Evolutionary conservation across 2,888 invertebrate species (phyloP), one percentile per base, ranked within the genome.

Genomic region (Atethmia centrago): DNA sequence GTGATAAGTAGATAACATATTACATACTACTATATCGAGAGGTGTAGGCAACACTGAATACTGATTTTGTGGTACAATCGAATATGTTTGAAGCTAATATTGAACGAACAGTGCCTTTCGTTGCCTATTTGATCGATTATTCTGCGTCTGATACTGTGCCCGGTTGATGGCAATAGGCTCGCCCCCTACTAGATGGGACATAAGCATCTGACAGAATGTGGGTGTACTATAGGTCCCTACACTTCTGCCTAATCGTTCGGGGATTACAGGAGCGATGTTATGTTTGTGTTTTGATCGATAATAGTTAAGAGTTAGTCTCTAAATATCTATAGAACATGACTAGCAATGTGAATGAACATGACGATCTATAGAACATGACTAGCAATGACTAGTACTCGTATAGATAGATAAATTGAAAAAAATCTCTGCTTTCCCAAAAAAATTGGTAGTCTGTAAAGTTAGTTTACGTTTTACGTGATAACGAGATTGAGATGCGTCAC

Each of bases 1-100:
- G 10, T 81, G 88, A 88, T 87, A 88, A 83, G 61, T 31, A 49
- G 75, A 80, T 81, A 73, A 82, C 65, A 82, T 77, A 80, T 78
- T 65, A n/a, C n/a, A n/a, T n/a, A 72, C 66, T 40, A 63, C 71
- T 77, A 63, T 47, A 67, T 49, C 10, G n/a, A 51, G 51, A 59
- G 9, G 14, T 47, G 59, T 67, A 64, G 31, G 25, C 25, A 36
- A 69, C 53, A 14, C 12, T 21, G 70, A 64, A 80, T 80, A 71
- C 53, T 71, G 68, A 71, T 80, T 71, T 42, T 40, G 49, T 65
- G 51, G 40, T 31, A 51, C 53, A 65, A 68, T 63, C 45, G 45
- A 47, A 31, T 47, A 12, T 12, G 4, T 56, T 28, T 28, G 16
- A 53, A 53, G 25, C 53, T 25, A n/a, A 53, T 12, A 55, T 28